Percentiles rank a stretch among this genome's conserved stretches.
These are phyloP conservation scores for Parazoanthus swiftii DNA, from an alignment of 92 coral and sea anemone species.

Conservation along the genomic window DNA sequence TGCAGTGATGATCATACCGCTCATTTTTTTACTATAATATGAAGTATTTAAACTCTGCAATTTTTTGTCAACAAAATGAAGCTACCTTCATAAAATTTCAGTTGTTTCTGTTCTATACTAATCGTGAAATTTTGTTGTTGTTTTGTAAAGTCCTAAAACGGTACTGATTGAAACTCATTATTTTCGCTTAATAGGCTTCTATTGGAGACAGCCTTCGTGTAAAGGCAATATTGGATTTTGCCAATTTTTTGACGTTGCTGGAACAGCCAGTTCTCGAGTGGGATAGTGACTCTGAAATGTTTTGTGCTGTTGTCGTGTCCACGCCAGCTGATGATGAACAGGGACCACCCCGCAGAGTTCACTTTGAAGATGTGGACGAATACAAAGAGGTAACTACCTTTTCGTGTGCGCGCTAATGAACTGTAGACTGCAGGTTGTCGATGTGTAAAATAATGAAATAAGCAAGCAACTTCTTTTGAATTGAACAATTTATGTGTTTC, in stretches of 20 bases:
- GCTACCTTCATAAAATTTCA: background rate
- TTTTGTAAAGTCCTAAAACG: background rate
- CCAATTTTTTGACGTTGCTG: conserved; percentile 64
- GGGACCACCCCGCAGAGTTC: conserved; percentile 46
- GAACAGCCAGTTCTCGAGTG: conserved; percentile 67
- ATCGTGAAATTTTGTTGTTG: background rate
- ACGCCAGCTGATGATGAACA: conserved; percentile 53
- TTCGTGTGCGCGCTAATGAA: too few relatives aligned
- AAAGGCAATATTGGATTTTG: conserved; percentile 67
- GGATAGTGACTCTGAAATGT: conserved; percentile 64
- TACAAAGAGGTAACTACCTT: conserved; percentile 53
- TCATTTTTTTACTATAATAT: background rate
- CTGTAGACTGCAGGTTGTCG: too few relatives aligned
- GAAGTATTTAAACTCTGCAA: background rate
- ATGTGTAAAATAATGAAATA: too few relatives aligned
- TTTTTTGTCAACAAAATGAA: background rate
- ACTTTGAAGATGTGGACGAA: conserved; percentile 65
- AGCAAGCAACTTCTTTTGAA: too few relatives aligned
- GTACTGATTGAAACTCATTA: background rate
- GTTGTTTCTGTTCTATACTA: background rate
- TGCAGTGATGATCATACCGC: background rate
- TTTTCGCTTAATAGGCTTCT: conserved; percentile 49
- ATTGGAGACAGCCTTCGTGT: conserved; percentile 72
- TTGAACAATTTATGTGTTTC: too few relatives aligned
- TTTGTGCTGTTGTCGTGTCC: conserved; percentile 62